phyloP scores from a whole-genome alignment of 1,140 invertebrate genomes.

The Pseudomyrmex dendroicus region DNA sequence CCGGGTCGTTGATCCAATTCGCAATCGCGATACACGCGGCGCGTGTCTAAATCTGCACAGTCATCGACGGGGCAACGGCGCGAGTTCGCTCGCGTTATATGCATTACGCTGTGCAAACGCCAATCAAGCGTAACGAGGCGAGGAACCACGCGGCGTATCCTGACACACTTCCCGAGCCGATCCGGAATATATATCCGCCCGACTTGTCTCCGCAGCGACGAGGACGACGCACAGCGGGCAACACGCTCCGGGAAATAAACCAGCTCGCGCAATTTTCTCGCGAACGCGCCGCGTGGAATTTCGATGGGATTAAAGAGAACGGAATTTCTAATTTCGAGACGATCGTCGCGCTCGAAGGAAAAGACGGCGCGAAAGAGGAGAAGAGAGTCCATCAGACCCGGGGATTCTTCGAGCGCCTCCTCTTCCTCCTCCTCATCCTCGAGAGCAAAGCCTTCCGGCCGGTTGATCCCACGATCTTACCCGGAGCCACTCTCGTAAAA shows the following conservation, averaged over 20 bases:
- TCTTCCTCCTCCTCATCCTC: neutral
- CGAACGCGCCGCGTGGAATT: neutral
- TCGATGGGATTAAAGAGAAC: constrained; percentile 14
- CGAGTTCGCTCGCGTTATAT: constrained; percentile 29
- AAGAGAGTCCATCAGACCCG: neutral
- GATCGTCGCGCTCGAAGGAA: neutral
- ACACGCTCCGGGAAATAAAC: constrained; percentile 6
- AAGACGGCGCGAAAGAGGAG: neutral
- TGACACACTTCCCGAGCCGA: constrained; percentile 34
- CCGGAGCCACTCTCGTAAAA: constrained; percentile 66
- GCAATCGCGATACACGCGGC: constrained; percentile 38
- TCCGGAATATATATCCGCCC: constrained; percentile 41
- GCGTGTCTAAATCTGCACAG: constrained; percentile 56
- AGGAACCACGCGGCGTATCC: constrained; percentile 33
- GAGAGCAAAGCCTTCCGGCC: constrained; percentile 13
- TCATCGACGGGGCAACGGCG: constrained; percentile 21
- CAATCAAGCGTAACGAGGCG: constrained; percentile 52
- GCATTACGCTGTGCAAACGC: constrained; percentile 48
- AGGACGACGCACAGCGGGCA: no score
- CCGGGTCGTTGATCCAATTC: constrained; percentile 53
- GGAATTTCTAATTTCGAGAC: constrained; percentile 21
- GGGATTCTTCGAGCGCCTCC: neutral
- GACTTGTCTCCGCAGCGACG: no score
- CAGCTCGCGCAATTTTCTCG: constrained; percentile 28
- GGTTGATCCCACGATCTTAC: constrained; percentile 35